phyloP scores from a whole-genome alignment of 1,140 invertebrate genomes.

The Pseudomyrmex pallidus region DNA sequence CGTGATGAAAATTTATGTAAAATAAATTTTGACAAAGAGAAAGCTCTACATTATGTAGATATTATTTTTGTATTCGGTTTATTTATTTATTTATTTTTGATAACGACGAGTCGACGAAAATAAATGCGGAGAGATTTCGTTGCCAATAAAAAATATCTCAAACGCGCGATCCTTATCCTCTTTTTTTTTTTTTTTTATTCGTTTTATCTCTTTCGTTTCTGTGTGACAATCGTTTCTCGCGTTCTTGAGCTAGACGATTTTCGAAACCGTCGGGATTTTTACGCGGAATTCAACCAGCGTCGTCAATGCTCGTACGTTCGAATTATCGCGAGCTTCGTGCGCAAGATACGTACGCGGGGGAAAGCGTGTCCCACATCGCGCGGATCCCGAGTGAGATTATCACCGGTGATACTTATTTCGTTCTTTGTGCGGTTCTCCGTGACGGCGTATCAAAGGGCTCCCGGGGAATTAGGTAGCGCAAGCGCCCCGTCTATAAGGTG shows the following conservation, averaged over 20 bases:
- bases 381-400: slow-evolving; percentile 68
- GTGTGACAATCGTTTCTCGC: slow-evolving; percentile 23
- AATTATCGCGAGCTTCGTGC: slow-evolving; percentile 23
- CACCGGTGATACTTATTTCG: slow-evolving; percentile 73
- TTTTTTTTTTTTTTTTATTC: neutral
- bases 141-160: too few species aligned
- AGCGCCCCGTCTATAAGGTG: slow-evolving; percentile 68
- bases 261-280: slow-evolving; percentile 6
- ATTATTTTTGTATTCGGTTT: neutral
- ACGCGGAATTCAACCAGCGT: slow-evolving; percentile 35
- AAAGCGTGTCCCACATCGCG: slow-evolving; percentile 57
- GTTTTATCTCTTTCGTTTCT: neutral
- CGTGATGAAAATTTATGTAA: neutral
- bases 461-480: slow-evolving; percentile 73
- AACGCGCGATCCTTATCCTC: too few species aligned
- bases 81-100: neutral
- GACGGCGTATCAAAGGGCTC: slow-evolving; percentile 75
- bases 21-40: neutral
- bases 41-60: neutral
- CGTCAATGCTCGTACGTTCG: slow-evolving; percentile 8
- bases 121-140: too few species aligned
- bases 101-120: too few species aligned
- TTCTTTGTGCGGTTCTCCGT: slow-evolving; percentile 65
- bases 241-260: neutral
- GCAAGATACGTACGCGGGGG: too few species aligned